phyloP scores from a whole-genome alignment of 1,140 invertebrate genomes.

The Plectrocnemia conspersa region DNA sequence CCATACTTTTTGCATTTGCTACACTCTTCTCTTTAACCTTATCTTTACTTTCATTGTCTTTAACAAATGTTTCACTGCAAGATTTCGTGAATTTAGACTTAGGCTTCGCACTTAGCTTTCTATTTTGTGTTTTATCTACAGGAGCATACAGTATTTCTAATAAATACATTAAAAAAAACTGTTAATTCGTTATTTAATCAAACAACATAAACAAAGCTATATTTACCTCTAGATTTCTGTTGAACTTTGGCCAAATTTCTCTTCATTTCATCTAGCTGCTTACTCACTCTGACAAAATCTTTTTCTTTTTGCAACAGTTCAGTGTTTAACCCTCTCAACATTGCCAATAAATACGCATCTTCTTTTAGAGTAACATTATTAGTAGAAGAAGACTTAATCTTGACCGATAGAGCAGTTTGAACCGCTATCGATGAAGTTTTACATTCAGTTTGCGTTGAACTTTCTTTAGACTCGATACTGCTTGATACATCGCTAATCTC shows the following conservation, averaged over 20 bases:
- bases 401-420: constrained; percentile 38
- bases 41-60: constrained; percentile 39
- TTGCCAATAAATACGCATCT: constrained; percentile 69
- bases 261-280: constrained; percentile 67
- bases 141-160: constrained; percentile 32
- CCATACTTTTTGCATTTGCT: constrained; percentile 54
- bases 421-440: constrained; percentile 35
- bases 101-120: constrained; percentile 35
- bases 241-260: constrained; percentile 67
- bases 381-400: constrained; percentile 15
- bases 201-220: constrained; percentile 11
- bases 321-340: constrained; percentile 68
- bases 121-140: constrained; percentile 37
- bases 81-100: constrained; percentile 39
- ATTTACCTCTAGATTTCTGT: constrained; percentile 66
- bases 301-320: constrained; percentile 70
- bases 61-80: constrained; percentile 43
- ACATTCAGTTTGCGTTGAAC: constrained; percentile 39
- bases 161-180: constrained; percentile 29
- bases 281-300: constrained; percentile 60
- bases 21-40: constrained; percentile 36
- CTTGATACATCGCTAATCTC: constrained; percentile 54
- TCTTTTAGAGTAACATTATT: constrained; percentile 54
- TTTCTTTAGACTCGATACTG: constrained; percentile 39
- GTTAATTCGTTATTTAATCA: constrained; percentile 32